phyloP scores from a whole-genome alignment of 2,888 invertebrate species.

The Lasioglossum marginatum region DNA sequence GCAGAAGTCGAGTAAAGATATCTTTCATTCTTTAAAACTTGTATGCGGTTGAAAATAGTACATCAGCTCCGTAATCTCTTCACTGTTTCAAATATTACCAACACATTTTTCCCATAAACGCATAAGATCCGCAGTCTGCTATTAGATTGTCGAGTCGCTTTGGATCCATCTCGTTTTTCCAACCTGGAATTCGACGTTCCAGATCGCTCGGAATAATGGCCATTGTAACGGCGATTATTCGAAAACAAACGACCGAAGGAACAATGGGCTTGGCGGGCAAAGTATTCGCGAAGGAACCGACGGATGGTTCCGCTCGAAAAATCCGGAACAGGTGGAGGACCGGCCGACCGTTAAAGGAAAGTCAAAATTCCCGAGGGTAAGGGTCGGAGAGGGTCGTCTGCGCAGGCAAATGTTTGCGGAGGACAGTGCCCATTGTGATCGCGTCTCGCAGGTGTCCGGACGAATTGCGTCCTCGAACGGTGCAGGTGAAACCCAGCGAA shows the following conservation, averaged over 20 bases:
- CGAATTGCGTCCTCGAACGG: conserved; percentile 41
- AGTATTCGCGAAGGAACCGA: background rate
- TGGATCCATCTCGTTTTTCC: background rate
- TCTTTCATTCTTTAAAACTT: background rate
- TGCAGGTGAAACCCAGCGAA: conserved; percentile 74
- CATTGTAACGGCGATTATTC: background rate
- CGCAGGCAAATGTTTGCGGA: conserved; percentile 29
- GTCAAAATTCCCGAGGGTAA: background rate
- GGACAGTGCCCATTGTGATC: conserved; percentile 24
- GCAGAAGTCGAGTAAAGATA: background rate
- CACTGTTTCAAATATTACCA: no score
- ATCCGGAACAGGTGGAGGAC: background rate
- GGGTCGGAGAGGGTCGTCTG: background rate
- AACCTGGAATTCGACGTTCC: background rate
- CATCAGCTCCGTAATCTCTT: no score
- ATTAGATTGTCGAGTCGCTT: conserved; percentile 32
- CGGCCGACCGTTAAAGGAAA: background rate
- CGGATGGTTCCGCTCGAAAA: background rate
- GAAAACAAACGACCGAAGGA: background rate
- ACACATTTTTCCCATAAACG: no score
- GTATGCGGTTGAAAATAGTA: background rate
- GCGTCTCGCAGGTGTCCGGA: conserved; percentile 44
- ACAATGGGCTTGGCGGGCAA: background rate
- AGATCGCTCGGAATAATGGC: background rate
- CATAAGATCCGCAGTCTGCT: conserved; percentile 13